phyloP scores from a whole-genome alignment of 2,797 vertebrate species.

The Xiphorhynchus erythropygius region DNA sequence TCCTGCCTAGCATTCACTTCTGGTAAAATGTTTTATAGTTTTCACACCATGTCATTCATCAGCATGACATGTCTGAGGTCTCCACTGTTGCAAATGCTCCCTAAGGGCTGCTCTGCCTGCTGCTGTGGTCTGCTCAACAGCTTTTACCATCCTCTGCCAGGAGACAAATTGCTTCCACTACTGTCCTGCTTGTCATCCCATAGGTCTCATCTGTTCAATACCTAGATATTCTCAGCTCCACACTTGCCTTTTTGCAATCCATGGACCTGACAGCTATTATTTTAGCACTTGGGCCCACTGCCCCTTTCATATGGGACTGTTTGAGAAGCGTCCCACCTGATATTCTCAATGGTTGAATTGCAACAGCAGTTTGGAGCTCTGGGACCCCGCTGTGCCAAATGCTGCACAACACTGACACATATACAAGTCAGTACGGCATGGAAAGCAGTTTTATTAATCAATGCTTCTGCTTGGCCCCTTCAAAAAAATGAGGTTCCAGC shows the following conservation, averaged over 20 bases:
- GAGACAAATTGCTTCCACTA: constrained; percentile 10
- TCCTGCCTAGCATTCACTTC: neutral
- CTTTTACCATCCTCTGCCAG: neutral
- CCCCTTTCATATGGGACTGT: neutral
- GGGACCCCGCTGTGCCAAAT: neutral
- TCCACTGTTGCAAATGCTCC: neutral
- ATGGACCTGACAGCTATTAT: neutral
- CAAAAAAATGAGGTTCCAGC: neutral
- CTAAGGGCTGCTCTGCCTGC: neutral
- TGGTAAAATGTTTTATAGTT: constrained; percentile 3
- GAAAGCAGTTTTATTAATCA: neutral
- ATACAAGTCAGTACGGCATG: neutral
- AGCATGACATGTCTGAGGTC: neutral
- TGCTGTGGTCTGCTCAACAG: neutral
- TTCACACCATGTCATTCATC: neutral
- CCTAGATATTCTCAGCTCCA: neutral
- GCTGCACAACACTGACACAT: neutral
- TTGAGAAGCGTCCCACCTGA: neutral
- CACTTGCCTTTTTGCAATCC: neutral
- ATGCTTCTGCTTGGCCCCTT: neutral
- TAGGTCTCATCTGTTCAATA: constrained; percentile 1
- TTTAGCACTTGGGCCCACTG: neutral
- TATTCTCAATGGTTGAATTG: neutral
- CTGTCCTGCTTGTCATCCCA: neutral
- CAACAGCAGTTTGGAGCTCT: neutral